These are phyloP conservation scores for Psittacula derbiana DNA, from an alignment of 2,797 vertebrate genomes.

Conservation along the genomic window DNA sequence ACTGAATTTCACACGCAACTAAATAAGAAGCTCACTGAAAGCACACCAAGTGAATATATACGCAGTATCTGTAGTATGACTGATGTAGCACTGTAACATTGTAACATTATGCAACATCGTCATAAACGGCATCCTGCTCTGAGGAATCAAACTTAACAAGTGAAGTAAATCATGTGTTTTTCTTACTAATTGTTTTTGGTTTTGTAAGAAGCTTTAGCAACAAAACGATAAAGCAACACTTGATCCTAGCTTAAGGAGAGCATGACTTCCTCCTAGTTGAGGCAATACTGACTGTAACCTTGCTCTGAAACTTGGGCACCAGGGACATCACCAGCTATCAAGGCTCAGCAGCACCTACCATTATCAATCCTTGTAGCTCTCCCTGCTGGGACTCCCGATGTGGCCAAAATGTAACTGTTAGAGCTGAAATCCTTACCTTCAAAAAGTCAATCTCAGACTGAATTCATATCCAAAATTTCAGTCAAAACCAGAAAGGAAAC, in stretches of 20 bases:
- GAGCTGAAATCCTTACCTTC: not conserved
- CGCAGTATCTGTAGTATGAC: not conserved
- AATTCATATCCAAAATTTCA: not conserved
- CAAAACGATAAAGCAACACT: not conserved
- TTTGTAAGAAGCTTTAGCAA: not conserved
- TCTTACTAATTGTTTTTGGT: not conserved
- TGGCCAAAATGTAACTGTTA: not conserved
- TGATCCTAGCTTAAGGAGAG: not conserved
- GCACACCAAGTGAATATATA: fast-evolving
- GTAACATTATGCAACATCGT: not conserved
- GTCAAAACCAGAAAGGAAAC: not conserved
- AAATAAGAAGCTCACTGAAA: not conserved
- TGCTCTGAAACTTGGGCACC: not conserved
- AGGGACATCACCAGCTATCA: fast-evolving
- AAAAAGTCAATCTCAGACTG: not conserved
- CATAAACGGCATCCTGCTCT: not conserved
- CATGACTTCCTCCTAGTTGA: not conserved
- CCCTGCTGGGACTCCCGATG: not conserved
- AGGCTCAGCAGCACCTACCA: not conserved
- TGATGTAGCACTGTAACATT: not conserved
- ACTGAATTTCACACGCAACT: slow-evolving; percentile 17
- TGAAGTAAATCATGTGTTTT: not conserved
- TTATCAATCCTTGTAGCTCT: not conserved
- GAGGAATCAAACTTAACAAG: not conserved
- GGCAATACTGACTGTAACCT: not conserved